phyloP scores from a whole-genome alignment of 2,888 invertebrate genomes.

The Melieria omissa region DNA sequence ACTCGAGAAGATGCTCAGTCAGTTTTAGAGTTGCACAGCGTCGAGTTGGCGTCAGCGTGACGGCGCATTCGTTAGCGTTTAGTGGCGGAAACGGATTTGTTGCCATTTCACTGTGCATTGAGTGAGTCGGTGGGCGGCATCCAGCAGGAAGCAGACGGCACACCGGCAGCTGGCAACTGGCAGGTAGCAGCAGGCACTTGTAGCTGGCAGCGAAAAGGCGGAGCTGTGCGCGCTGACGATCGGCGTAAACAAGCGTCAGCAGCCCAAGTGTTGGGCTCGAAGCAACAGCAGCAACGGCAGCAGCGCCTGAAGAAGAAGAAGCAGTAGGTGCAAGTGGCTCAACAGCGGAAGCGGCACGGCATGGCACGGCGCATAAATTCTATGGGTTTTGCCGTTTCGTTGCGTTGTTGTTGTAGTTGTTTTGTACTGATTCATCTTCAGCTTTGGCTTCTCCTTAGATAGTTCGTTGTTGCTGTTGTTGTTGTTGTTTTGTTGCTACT shows the following conservation, averaged over 20 bases:
- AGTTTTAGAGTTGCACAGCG: too few relatives aligned
- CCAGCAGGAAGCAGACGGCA: background rate
- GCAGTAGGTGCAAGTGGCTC: background rate
- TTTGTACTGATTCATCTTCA: background rate
- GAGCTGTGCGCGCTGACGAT: background rate
- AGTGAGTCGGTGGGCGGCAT: background rate
- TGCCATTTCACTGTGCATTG: slow-evolving; percentile 21
- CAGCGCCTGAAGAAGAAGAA: background rate
- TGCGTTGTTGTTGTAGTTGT: background rate
- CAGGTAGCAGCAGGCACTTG: background rate
- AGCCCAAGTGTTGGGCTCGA: too few relatives aligned
- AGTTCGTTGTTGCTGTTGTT: too few relatives aligned
- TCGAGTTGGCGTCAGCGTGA: slow-evolving; percentile 19
- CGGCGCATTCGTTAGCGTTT: slow-evolving; percentile 24
- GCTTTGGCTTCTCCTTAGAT: background rate
- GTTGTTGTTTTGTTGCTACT: too few relatives aligned
- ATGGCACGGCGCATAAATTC: background rate
- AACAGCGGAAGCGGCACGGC: background rate
- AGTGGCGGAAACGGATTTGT: slow-evolving; percentile 29
- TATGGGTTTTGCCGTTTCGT: background rate
- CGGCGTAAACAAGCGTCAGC: background rate
- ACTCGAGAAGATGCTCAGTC: too few relatives aligned
- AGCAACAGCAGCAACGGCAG: background rate
- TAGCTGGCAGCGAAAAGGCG: slow-evolving; percentile 3
- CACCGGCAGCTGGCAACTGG: background rate